These are phyloP conservation scores for Catharus fuscescens DNA, from an alignment of 2,113 vertebrate species.

Conservation along the genomic window DNA sequence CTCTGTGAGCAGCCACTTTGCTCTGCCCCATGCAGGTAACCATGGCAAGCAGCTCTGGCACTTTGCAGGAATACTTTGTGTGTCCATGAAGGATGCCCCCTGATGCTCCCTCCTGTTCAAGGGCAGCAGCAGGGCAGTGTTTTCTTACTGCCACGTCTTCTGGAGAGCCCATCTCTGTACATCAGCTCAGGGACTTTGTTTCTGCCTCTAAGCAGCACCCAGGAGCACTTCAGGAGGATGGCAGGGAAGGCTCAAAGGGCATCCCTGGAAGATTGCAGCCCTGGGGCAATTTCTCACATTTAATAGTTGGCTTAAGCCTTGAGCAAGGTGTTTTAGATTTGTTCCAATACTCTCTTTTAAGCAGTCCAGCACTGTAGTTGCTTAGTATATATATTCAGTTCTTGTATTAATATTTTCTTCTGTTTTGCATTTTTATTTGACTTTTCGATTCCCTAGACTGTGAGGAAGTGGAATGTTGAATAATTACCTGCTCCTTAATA, in stretches of 20 bases:
- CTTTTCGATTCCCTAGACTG: neutral
- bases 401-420: slow-evolving; percentile 24
- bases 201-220: neutral
- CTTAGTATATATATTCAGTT: neutral
- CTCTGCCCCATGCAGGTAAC: neutral
- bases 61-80: neutral
- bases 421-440: slow-evolving; percentile 23
- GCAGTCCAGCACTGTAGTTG: neutral
- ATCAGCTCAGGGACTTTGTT: neutral
- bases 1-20: neutral
- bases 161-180: rapidly evolving
- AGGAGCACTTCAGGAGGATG: neutral
- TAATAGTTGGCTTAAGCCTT: neutral
- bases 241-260: neutral
- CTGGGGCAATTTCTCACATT: neutral
- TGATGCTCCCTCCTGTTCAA: neutral
- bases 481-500: slow-evolving; percentile 44
- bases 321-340: neutral
- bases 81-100: rapidly evolving
- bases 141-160: rapidly evolving
- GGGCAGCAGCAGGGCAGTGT: neutral
- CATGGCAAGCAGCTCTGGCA: neutral
- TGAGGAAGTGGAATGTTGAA: slow-evolving; percentile 10
- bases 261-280: neutral
- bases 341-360: neutral